phyloP scores from a whole-genome alignment of 2,113 vertebrate species.

The Cathartes aura region DNA sequence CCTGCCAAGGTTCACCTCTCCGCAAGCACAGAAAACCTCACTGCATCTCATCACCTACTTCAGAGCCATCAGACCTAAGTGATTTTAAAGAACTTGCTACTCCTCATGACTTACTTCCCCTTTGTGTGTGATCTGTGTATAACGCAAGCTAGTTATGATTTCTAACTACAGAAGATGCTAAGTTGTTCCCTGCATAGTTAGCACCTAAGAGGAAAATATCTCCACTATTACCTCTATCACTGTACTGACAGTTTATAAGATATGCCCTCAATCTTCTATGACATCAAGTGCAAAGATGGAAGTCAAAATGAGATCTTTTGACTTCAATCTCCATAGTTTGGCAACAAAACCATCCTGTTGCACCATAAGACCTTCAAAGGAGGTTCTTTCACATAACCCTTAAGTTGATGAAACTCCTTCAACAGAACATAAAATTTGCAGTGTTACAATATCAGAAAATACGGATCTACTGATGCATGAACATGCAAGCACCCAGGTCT shows the following conservation, averaged over 20 bases:
- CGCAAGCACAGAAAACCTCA: neutral
- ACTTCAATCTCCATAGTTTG: neutral
- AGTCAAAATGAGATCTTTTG: neutral
- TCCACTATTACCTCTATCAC: neutral
- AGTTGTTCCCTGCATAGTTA: neutral
- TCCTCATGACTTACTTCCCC: neutral
- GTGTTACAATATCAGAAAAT: neutral
- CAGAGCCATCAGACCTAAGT: neutral
- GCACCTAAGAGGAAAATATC: neutral
- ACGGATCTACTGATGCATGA: neutral
- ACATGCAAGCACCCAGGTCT: neutral
- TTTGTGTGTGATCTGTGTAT: neutral
- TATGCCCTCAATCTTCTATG: neutral
- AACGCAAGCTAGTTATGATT: neutral
- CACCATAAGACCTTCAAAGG: neutral
- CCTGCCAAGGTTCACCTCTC: neutral
- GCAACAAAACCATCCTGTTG: neutral
- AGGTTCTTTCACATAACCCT: neutral
- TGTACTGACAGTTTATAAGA: neutral
- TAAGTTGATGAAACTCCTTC: neutral
- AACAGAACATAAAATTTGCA: neutral
- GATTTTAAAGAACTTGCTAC: neutral
- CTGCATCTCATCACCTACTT: neutral
- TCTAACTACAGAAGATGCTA: neutral
- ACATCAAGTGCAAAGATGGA: neutral